Evolutionary conservation across 2,797 vertebrate genomes (phyloP).

Genomic region (Coreius guichenoti): DNA sequence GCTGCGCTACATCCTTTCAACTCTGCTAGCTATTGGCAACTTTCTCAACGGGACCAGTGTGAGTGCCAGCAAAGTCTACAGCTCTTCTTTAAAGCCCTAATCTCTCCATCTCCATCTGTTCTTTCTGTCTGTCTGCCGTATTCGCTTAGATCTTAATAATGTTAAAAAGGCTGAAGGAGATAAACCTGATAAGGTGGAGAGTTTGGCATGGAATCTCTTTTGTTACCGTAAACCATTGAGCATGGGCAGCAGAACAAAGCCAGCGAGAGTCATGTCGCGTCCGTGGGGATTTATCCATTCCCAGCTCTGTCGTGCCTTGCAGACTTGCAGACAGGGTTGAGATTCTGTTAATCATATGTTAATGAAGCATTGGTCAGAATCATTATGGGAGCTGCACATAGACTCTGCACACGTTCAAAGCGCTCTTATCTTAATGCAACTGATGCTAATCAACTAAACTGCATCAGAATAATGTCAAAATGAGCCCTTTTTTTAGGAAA

Average conservation of each 20-base stretch:
- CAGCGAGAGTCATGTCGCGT: conserved; percentile 68
- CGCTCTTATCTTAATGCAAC: conserved; percentile 54
- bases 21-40: conserved; percentile 94
- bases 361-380: conserved; percentile 69
- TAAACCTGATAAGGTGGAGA: conserved; percentile 31
- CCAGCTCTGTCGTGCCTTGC: conserved; percentile 59
- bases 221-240: conserved; percentile 74
- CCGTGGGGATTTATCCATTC: conserved; percentile 67
- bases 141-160: conserved; percentile 7
- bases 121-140: conserved; percentile 53
- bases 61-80: conserved; percentile 70
- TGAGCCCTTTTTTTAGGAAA: conserved; percentile 39
- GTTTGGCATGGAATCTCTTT: conserved; percentile 50
- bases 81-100: conserved; percentile 22
- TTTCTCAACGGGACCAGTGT: conserved; percentile 97
- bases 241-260: conserved; percentile 76
- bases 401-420: conserved; percentile 52
- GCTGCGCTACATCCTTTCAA: conserved; percentile 91
- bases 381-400: conserved; percentile 59
- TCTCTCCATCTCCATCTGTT: conserved; percentile 45
- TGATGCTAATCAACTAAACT: conserved; percentile 58
- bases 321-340: conserved; percentile 69
- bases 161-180: conserved; percentile 23
- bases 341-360: conserved; percentile 72
- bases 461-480: conserved; percentile 58